Evolutionary conservation across 2,797 vertebrate species (phyloP).

Genomic region (Eospalax fontanierii): DNA sequence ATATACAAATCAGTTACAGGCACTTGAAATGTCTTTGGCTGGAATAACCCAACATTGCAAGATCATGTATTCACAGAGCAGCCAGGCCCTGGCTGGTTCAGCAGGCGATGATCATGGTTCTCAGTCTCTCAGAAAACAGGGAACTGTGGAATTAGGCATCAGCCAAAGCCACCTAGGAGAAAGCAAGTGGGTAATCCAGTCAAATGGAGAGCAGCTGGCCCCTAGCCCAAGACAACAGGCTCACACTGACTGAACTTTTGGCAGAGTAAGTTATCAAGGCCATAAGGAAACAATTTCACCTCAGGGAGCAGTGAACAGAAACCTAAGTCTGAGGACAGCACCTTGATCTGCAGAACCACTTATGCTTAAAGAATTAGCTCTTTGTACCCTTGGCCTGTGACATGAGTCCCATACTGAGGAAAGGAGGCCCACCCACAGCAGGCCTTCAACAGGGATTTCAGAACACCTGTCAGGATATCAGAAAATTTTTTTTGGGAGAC

Average conservation of each 20-base stretch:
- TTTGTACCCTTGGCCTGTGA: background rate
- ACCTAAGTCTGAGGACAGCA: background rate
- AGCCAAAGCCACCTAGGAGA: slow-evolving; percentile 95
- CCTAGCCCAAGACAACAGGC: background rate
- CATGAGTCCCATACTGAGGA: background rate
- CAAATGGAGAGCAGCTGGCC: background rate
- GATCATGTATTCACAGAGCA: slow-evolving; percentile 95
- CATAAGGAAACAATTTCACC: background rate
- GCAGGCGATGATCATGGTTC: slow-evolving; percentile 93
- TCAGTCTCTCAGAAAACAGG: slow-evolving; percentile 81
- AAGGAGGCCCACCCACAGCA: background rate
- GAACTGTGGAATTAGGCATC: slow-evolving; percentile 92
- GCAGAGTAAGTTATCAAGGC: background rate
- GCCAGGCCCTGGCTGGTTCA: slow-evolving; percentile 93
- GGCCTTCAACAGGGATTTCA: background rate
- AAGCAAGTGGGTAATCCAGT: slow-evolving; percentile 32
- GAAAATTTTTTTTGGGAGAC: background rate
- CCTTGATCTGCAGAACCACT: background rate
- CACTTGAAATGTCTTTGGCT: slow-evolving; percentile 99
- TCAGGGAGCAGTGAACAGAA: background rate
- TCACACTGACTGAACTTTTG: rapidly evolving
- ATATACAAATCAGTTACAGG: slow-evolving; percentile 99
- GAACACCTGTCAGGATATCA: background rate
- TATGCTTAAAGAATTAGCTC: background rate
- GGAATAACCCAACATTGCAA: slow-evolving; percentile 99